A percentile compares a stretch with the other conserved stretches of the same genome.
These are phyloP conservation scores for Cyanocitta stelleri DNA, from an alignment of 2,113 vertebrate genomes.

Conservation along the genomic window DNA sequence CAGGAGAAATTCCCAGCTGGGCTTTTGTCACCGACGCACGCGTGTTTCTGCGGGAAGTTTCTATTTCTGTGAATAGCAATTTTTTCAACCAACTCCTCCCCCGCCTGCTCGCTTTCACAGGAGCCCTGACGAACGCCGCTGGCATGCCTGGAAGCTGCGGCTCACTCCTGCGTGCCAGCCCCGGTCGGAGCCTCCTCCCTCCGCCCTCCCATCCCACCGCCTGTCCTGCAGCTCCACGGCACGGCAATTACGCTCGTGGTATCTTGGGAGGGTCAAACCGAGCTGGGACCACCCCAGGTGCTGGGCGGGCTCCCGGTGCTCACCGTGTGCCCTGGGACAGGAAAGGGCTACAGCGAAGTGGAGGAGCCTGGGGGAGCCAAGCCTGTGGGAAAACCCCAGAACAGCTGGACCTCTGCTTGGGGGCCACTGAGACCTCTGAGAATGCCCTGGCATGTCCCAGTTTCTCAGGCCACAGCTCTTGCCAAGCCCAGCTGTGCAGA, in stretches of 20 bases:
- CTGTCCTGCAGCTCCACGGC: not conserved
- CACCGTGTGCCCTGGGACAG: accelerated
- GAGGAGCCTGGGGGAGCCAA: not conserved
- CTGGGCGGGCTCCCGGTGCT: not conserved
- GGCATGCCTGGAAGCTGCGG: conserved; percentile 3
- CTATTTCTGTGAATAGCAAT: conserved; percentile 43
- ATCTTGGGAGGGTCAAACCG: not conserved
- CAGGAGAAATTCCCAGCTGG: conserved; percentile 46
- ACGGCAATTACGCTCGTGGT: accelerated
- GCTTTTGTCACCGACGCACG: not conserved
- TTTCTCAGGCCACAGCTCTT: not conserved
- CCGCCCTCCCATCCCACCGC: not conserved
- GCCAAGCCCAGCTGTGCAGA: not conserved
- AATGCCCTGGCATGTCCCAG: accelerated
- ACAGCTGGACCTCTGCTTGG: not conserved
- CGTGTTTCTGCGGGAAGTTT: conserved; percentile 15
- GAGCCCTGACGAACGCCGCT: not conserved
- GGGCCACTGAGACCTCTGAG: not conserved
- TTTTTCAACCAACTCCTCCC: not conserved
- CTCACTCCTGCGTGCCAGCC: not conserved
- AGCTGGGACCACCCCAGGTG: accelerated
- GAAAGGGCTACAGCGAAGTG: not conserved
- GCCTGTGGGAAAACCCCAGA: accelerated
- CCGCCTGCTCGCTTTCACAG: not conserved
- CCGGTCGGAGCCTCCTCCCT: not conserved